Conservation (phyloP, 2,113 vertebrate genomes). For the Brachypodius melanocephalos region DNA sequence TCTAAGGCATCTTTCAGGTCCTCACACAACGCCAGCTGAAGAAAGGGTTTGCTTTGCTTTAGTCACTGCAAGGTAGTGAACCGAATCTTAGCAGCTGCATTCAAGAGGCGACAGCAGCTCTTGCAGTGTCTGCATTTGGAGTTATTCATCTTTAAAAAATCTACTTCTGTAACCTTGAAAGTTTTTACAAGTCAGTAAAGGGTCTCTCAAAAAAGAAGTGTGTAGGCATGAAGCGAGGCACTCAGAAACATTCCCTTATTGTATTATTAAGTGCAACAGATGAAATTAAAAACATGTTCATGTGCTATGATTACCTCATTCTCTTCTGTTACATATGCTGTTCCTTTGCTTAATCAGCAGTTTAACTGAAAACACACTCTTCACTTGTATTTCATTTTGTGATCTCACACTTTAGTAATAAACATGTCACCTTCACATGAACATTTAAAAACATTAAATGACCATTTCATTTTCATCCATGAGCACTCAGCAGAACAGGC, state of each 20-base stretch:
- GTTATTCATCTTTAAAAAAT: neutral
- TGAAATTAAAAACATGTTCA: conserved; percentile 15
- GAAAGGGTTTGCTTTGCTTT: neutral
- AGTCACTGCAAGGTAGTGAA: neutral
- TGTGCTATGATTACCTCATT: neutral
- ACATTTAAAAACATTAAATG: conserved; percentile 28
- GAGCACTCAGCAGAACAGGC: neutral
- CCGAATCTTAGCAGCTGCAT: neutral
- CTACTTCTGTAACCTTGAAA: neutral
- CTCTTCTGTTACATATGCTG: neutral
- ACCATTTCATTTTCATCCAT: neutral
- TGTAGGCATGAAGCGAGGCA: neutral
- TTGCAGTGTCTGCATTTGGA: neutral
- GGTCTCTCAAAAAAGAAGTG: neutral
- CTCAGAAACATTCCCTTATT: neutral
- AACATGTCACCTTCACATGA: conserved; percentile 3
- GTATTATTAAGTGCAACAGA: neutral
- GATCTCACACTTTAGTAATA: neutral
- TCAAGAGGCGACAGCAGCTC: neutral
- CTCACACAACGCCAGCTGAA: neutral
- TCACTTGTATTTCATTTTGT: conserved; percentile 1
- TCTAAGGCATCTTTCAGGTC: neutral
- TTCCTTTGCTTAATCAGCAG: conserved; percentile 34
- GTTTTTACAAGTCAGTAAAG: neutral
- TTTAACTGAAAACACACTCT: conserved; percentile 11